Percentiles rank a stretch among this genome's conserved stretches.
Evolutionary conservation across 1,140 invertebrate genomes (phyloP).

Genomic region (Popillia japonica): DNA sequence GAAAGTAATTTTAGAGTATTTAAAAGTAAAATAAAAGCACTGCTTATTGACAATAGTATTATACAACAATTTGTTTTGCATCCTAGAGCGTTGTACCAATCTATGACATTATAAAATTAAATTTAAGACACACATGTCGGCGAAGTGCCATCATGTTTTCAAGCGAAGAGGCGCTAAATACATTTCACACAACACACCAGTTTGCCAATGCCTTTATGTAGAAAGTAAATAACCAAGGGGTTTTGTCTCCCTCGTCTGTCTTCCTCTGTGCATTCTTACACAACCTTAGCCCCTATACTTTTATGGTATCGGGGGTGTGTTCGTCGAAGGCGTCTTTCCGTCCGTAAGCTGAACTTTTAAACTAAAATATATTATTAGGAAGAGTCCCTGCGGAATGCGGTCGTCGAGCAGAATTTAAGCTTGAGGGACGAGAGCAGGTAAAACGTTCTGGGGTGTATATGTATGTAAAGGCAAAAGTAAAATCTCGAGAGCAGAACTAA

Average conservation of each 20-base stretch:
- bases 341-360: constrained; percentile 23
- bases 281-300: neutral
- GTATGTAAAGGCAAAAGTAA: constrained; percentile 15
- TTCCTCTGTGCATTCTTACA: neutral
- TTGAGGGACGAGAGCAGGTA: neutral
- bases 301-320: neutral
- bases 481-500: constrained; percentile 29
- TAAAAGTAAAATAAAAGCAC: too few species aligned
- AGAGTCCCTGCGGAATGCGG: neutral
- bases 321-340: neutral
- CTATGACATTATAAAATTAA: too few species aligned
- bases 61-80: too few species aligned
- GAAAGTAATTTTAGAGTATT: too few species aligned
- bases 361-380: constrained; percentile 19
- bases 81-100: too few species aligned
- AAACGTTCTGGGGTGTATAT: neutral
- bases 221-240: neutral
- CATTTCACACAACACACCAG: neutral
- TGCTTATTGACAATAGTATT: too few species aligned
- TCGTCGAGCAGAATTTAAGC: neutral
- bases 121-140: too few species aligned
- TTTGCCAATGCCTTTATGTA: neutral
- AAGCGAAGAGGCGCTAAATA: neutral
- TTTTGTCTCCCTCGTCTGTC: neutral
- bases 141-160: neutral